A percentile compares a stretch with the other conserved stretches of the same genome.
Evolutionary conservation across 2,113 vertebrate species (phyloP).

Genomic region (Strigops habroptila): DNA sequence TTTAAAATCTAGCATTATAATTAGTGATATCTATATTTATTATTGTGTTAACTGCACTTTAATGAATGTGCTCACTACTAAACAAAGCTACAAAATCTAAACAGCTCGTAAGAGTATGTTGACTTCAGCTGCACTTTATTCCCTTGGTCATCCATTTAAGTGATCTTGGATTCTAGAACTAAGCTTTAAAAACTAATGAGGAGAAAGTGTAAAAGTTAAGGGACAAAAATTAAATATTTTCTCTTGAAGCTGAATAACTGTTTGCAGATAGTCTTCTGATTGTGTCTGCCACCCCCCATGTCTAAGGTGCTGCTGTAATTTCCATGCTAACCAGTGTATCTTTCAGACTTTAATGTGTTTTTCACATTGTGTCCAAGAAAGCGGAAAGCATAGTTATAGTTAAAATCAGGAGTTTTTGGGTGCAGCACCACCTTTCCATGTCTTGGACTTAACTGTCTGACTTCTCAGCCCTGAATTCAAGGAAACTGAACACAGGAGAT

Average conservation of each 20-base stretch:
- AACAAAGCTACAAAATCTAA: slow-evolving; percentile 61
- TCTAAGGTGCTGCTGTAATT: not conserved
- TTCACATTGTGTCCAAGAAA: not conserved
- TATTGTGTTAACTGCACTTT: slow-evolving; percentile 70
- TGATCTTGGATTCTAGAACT: not conserved
- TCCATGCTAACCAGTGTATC: not conserved
- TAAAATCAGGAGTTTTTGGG: not conserved
- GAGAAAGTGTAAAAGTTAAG: not conserved
- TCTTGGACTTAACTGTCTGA: not conserved
- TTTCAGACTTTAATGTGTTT: not conserved
- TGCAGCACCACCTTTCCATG: not conserved
- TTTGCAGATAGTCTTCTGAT: not conserved
- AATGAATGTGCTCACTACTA: slow-evolving; percentile 59
- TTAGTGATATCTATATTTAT: slow-evolving; percentile 75
- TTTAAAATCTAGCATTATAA: slow-evolving; percentile 74
- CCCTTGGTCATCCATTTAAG: not conserved
- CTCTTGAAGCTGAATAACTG: not conserved
- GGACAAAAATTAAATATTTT: not conserved
- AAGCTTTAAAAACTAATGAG: not conserved
- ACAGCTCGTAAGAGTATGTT: slow-evolving; percentile 2
- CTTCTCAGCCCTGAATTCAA: not conserved
- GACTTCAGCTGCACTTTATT: not conserved
- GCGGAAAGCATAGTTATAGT: not conserved
- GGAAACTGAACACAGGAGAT: not conserved
- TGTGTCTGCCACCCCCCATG: not conserved